Percentiles rank a stretch among this genome's conserved stretches.
These are phyloP conservation scores for Acanthosepion pharaonis DNA, from an alignment of 2,888 invertebrate species.

Conservation along the genomic window DNA sequence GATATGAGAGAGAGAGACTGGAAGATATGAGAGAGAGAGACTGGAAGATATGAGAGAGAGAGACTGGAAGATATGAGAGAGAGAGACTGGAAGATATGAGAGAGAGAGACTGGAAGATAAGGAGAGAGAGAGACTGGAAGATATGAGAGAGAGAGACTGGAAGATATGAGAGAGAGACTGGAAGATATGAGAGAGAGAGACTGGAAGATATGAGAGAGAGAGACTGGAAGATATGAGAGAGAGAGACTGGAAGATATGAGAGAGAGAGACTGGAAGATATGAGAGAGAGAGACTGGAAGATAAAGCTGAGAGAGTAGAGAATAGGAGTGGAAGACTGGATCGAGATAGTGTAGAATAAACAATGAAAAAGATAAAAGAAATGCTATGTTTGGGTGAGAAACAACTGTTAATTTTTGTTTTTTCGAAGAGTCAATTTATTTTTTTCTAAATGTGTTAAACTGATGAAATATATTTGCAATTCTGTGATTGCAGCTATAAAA, in stretches of 20 bases:
- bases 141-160: not conserved
- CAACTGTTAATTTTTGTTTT: not conserved
- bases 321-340: not conserved
- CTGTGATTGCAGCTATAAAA: not conserved
- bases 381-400: not conserved
- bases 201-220: too few relatives aligned
- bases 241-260: not conserved
- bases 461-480: not conserved
- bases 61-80: not conserved
- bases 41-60: not conserved
- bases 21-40: not conserved
- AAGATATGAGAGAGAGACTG: too few relatives aligned
- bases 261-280: not conserved
- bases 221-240: not conserved
- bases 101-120: too few relatives aligned
- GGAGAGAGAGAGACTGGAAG: not conserved
- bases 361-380: not conserved
- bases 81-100: not conserved
- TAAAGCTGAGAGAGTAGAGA: not conserved
- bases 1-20: not conserved
- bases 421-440: not conserved
- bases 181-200: too few relatives aligned
- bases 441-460: not conserved
- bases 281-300: not conserved
- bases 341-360: not conserved